phyloP scores from a whole-genome alignment of 2,113 vertebrate genomes.

The Dissostichus mawsoni region DNA sequence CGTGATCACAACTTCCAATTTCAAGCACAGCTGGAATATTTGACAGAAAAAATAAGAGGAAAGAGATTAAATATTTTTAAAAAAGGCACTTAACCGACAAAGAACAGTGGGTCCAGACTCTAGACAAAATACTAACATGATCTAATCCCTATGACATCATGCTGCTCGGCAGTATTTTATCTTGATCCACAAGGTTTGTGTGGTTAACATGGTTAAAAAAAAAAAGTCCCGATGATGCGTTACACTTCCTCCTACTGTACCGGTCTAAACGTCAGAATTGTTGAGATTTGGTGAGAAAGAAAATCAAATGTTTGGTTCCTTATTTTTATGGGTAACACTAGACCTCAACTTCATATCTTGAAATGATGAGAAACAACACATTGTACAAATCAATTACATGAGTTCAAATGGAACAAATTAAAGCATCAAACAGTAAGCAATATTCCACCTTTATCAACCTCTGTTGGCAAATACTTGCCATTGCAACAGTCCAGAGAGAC shows the following conservation, averaged over 20 bases:
- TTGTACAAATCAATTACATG: not conserved
- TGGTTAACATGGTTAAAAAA: no score
- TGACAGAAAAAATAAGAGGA: not conserved
- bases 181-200: no score
- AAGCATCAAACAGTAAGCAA: not conserved
- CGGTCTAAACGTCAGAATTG: not conserved
- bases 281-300: no score
- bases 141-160: no score
- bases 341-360: no score
- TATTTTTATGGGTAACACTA: no score
- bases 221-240: not conserved
- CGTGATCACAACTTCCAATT: not conserved
- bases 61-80: not conserved
- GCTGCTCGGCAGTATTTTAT: no score
- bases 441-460: not conserved
- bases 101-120: no score
- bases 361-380: not conserved
- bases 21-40: not conserved
- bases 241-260: not conserved
- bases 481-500: not conserved
- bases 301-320: no score
- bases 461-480: constrained; percentile 5
- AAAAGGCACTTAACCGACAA: not conserved
- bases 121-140: no score
- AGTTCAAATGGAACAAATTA: not conserved